phyloP scores from a whole-genome alignment of 2,888 invertebrate species.

The Argynnis bischoffii region DNA sequence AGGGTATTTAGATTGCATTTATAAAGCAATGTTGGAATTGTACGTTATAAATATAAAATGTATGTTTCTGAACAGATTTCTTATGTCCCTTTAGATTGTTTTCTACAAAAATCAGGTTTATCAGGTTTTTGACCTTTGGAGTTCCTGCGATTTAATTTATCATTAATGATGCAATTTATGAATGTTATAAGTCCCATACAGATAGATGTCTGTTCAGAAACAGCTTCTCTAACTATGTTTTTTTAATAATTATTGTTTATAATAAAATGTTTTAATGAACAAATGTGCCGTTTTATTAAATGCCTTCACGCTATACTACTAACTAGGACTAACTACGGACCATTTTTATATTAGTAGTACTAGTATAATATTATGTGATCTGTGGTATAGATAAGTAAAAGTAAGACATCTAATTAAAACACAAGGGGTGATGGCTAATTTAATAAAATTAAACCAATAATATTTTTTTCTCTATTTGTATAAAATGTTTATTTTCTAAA shows the following conservation, averaged over 20 bases:
- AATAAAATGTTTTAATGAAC: conserved; percentile 77
- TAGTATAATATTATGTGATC: too few relatives aligned
- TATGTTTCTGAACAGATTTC: conserved; percentile 29
- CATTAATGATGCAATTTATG: not conserved
- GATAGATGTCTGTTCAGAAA: conserved; percentile 42
- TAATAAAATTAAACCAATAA: too few relatives aligned
- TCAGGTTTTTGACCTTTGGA: too few relatives aligned
- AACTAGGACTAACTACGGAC: too few relatives aligned
- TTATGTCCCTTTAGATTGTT: not conserved
- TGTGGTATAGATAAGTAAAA: too few relatives aligned
- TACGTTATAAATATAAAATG: conserved; percentile 42
- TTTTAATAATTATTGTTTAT: conserved; percentile 78
- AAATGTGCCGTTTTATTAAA: conserved; percentile 38
- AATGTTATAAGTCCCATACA: conserved; percentile 6
- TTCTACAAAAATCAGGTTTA: not conserved
- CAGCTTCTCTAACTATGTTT: conserved; percentile 67
- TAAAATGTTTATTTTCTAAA: too few relatives aligned
- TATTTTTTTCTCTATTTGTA: too few relatives aligned
- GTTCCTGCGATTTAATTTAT: too few relatives aligned
- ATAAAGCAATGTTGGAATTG: conserved; percentile 74
- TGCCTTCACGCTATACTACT: not conserved
- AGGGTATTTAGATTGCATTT: conserved; percentile 69
- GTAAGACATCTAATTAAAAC: too few relatives aligned
- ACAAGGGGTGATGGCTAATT: too few relatives aligned
- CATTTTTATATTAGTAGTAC: too few relatives aligned